A percentile compares a stretch with the other conserved stretches of the same genome.
These are phyloP conservation scores for Sebastes alutus DNA, from an alignment of 2,797 vertebrate genomes.

Conservation along the genomic window DNA sequence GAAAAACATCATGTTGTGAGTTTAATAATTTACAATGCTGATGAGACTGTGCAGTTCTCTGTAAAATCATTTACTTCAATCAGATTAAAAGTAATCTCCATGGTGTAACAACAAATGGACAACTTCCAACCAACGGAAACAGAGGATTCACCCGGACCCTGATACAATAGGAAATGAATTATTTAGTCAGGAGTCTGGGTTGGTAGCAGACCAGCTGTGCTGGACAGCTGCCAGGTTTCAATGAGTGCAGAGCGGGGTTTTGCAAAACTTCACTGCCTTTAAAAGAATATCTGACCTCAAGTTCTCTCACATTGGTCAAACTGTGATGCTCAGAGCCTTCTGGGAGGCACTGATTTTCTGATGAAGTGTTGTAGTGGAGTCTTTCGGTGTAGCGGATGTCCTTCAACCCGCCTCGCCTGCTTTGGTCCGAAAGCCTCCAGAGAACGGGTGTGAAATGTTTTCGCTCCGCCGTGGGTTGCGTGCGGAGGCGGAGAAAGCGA, in stretches of 20 bases:
- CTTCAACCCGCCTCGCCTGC: constrained; percentile 44
- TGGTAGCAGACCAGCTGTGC: background rate
- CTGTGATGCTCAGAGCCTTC: constrained; percentile 19
- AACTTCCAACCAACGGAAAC: background rate
- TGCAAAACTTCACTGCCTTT: constrained; percentile 27
- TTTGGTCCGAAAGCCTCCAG: constrained; percentile 24
- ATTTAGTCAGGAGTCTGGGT: constrained; percentile 23
- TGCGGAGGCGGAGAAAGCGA: background rate
- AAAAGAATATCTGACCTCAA: constrained; percentile 37
- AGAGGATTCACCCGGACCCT: background rate
- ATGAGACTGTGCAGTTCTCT: background rate
- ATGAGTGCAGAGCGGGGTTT: constrained; percentile 5
- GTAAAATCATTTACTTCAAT: background rate
- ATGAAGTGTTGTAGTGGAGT: constrained; percentile 27
- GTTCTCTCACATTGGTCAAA: constrained; percentile 13
- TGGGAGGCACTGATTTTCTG: constrained; percentile 30
- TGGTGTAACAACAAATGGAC: background rate
- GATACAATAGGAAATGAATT: constrained; percentile 16
- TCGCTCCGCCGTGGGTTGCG: background rate
- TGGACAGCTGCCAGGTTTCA: constrained; percentile 13
- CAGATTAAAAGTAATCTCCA: background rate
- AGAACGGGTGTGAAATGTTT: constrained; percentile 2
- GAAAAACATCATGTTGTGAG: background rate
- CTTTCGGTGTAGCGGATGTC: constrained; percentile 13
- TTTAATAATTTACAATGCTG: background rate